Percentiles rank a stretch among this genome's conserved stretches.
These are phyloP conservation scores for Isurus oxyrinchus DNA, from an alignment of 2,113 vertebrate species.

Conservation along the genomic window DNA sequence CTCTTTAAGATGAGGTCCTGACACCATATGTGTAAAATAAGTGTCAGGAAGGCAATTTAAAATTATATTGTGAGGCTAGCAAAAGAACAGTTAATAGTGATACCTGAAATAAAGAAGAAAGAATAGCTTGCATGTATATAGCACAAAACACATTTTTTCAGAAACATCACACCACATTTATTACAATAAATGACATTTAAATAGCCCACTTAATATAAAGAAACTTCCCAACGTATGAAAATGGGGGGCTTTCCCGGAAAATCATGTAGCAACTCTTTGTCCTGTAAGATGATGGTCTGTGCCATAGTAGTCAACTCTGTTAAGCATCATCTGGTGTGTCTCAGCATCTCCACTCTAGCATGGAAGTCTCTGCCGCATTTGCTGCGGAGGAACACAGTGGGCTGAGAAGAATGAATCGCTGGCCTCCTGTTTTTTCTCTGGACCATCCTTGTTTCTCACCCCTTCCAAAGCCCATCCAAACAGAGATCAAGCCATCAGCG, in stretches of 20 bases:
- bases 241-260: neutral
- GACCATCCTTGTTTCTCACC: neutral
- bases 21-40: neutral
- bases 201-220: neutral
- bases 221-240: neutral
- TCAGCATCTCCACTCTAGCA: neutral
- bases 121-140: neutral
- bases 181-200: neutral
- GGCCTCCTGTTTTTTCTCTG: too few relatives aligned
- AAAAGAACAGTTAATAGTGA: neutral
- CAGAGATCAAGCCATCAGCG: neutral
- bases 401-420: neutral
- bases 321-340: neutral
- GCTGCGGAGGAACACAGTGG: neutral
- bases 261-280: too few relatives aligned
- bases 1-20: neutral
- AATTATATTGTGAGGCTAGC: neutral
- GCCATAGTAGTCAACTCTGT: neutral
- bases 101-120: neutral
- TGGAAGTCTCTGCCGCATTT: neutral
- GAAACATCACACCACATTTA: neutral
- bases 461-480: neutral
- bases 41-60: neutral
- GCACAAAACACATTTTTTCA: neutral
- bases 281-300: too few relatives aligned